Conservation (phyloP, 2,888 invertebrate genomes). For the Lasioglossum vierecki region DNA sequence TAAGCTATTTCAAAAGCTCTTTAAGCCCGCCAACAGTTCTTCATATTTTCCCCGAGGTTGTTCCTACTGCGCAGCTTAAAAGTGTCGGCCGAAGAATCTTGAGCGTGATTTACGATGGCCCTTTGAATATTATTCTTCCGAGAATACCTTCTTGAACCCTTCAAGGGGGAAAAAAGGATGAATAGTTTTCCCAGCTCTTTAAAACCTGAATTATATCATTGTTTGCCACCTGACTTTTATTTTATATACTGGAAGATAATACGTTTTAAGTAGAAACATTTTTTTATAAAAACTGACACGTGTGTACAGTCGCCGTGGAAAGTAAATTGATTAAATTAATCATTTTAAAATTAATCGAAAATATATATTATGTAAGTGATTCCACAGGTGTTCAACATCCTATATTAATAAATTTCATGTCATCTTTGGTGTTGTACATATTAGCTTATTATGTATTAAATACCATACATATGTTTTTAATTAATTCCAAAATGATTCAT, state of each 20-base stretch:
- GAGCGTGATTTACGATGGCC: background rate
- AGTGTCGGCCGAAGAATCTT: conserved; percentile 14
- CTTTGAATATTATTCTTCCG: conserved; percentile 46
- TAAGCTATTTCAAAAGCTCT: conserved; percentile 72
- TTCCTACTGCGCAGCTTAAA: conserved; percentile 40
- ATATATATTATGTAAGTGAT: too few species aligned
- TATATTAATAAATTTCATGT: too few species aligned
- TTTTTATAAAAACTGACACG: too few species aligned
- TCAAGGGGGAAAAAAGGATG: background rate
- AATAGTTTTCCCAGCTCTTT: background rate
- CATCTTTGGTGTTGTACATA: too few species aligned
- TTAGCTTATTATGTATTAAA: too few species aligned
- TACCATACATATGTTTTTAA: too few species aligned
- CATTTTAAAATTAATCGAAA: too few species aligned
- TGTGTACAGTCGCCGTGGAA: too few species aligned
- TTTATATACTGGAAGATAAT: background rate
- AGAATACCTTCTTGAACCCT: background rate
- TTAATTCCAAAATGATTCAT: too few species aligned
- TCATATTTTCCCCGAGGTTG: conserved; percentile 49
- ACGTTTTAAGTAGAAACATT: background rate
- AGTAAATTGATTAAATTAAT: too few species aligned
- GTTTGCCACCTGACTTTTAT: background rate
- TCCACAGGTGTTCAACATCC: too few species aligned
- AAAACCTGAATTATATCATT: background rate
- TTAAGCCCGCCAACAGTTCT: conserved; percentile 64